A percentile compares a stretch with the other conserved stretches of the same genome.
phyloP scores from a whole-genome alignment of 2,888 invertebrate genomes.

The Oscheius sp. region DNA sequence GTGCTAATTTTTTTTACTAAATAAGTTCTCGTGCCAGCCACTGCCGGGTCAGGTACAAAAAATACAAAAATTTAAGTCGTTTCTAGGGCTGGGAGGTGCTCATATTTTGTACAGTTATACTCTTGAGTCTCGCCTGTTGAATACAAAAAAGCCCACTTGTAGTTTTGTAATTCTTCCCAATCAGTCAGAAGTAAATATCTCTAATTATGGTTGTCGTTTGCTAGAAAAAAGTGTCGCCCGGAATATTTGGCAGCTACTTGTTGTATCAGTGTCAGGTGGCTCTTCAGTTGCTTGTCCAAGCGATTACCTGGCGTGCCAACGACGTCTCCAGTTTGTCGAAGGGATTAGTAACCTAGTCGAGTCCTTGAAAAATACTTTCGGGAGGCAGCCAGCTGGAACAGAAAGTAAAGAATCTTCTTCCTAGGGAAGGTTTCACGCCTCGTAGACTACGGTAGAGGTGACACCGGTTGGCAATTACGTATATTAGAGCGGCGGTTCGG shows the following conservation, averaged over 20 bases:
- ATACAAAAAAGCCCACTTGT: no score
- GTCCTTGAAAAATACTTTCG: slow-evolving; percentile 17
- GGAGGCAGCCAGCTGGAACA: not conserved
- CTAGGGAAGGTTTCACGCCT: not conserved
- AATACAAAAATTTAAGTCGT: no score
- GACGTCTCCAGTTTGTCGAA: slow-evolving; percentile 27
- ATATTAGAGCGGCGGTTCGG: slow-evolving; percentile 31
- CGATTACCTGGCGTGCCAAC: slow-evolving; percentile 28
- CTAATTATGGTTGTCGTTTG: not conserved
- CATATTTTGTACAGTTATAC: slow-evolving; percentile 20
- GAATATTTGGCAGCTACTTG: slow-evolving; percentile 23
- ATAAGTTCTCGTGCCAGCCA: slow-evolving; percentile 14
- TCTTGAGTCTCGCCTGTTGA: slow-evolving; percentile 1
- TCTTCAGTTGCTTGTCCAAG: slow-evolving; percentile 31
- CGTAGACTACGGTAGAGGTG: slow-evolving; percentile 29
- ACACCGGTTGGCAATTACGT: slow-evolving; percentile 29
- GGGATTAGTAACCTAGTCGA: slow-evolving; percentile 30
- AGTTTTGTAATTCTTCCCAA: not conserved
- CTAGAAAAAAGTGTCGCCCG: slow-evolving; percentile 3
- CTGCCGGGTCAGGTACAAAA: slow-evolving; percentile 19
- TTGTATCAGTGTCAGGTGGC: slow-evolving; percentile 31
- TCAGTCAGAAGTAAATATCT: slow-evolving; percentile 17
- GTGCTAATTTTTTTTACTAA: slow-evolving; percentile 14
- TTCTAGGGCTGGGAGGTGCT: slow-evolving; percentile 9
- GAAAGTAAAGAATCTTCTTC: not conserved